These are phyloP conservation scores for Nycticorax nycticorax DNA, from an alignment of 2,113 vertebrate genomes.

Conservation along the genomic window DNA sequence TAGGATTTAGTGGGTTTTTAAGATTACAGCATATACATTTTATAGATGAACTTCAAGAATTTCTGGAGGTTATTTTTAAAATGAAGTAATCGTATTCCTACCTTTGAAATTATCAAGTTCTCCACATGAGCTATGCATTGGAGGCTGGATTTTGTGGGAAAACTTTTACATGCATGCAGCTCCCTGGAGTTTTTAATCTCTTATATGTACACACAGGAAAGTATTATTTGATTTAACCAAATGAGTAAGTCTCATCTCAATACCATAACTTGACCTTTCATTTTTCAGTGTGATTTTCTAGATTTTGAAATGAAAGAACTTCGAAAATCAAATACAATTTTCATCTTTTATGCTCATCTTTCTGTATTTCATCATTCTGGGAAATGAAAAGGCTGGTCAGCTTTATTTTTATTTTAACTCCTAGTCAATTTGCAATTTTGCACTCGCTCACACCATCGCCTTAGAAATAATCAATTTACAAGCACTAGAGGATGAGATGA, in stretches of 20 bases:
- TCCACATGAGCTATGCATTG: neutral
- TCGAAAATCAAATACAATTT: neutral
- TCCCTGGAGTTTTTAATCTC: neutral
- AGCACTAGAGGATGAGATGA: neutral
- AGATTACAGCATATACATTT: neutral
- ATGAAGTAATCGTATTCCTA: neutral
- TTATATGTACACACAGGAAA: neutral
- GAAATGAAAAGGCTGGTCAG: neutral
- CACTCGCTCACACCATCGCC: neutral
- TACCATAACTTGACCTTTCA: neutral
- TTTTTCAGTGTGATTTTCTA: neutral
- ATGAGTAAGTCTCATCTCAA: neutral
- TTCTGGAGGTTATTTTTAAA: neutral
- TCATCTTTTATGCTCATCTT: neutral
- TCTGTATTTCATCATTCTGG: neutral
- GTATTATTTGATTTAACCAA: neutral
- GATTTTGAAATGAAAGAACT: neutral
- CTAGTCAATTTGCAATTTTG: neutral
- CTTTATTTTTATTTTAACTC: neutral
- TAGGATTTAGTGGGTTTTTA: neutral
- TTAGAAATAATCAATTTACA: neutral
- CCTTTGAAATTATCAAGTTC: neutral
- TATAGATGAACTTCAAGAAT: neutral
- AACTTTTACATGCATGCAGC: neutral
- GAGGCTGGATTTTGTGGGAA: neutral